phyloP scores from a whole-genome alignment of 2,113 vertebrate genomes.

The Etia nguti region DNA sequence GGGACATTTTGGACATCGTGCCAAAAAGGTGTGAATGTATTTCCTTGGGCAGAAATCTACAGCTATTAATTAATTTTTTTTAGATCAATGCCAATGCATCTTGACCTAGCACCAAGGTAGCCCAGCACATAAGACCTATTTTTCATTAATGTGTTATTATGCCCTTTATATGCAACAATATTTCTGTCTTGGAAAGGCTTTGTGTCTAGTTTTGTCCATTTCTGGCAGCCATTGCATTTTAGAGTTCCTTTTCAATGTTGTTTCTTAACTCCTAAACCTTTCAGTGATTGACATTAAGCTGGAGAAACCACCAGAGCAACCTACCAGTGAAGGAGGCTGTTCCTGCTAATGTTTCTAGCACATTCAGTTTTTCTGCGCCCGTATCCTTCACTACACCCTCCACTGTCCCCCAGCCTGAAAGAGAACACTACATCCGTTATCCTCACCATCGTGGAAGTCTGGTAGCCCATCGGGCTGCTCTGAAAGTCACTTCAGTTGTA shows the following conservation, averaged over 20 bases:
- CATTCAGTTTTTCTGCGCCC: constrained; percentile 32
- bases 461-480: constrained; percentile 79
- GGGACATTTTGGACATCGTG: background rate
- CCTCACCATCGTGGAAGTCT: constrained; percentile 72
- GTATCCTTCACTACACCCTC: constrained; percentile 24
- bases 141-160: background rate
- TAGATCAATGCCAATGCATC: background rate
- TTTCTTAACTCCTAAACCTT: constrained; percentile 75
- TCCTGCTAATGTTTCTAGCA: constrained; percentile 84
- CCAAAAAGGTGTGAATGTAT: background rate
- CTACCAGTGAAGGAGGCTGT: constrained; percentile 91
- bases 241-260: background rate
- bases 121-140: background rate
- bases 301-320: constrained; percentile 92
- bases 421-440: constrained; percentile 66
- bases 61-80: background rate
- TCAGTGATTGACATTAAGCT: constrained; percentile 99
- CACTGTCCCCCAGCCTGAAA: constrained; percentile 71
- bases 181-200: background rate
- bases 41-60: background rate
- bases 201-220: background rate
- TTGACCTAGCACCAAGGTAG: background rate
- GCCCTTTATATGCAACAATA: background rate
- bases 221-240: background rate
- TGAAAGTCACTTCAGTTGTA: constrained; percentile 53